Conservation (phyloP, 1,140 invertebrate genomes). For the Adoxophyes honmai region DNA sequence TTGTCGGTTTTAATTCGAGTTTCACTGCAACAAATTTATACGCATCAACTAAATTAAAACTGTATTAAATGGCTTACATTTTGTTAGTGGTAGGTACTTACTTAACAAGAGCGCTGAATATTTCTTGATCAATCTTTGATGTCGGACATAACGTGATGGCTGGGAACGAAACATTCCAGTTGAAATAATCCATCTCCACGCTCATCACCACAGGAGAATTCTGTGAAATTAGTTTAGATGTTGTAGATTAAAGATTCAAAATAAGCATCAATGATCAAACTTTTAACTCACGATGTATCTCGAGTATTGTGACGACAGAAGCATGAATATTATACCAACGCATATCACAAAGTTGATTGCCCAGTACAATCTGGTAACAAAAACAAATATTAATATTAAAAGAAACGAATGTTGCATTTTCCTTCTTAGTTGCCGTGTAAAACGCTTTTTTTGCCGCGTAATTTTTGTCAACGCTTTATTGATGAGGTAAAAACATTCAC, state of each 20-base stretch:
- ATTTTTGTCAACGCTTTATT: neutral
- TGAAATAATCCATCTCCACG: constrained; percentile 81
- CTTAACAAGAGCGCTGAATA: constrained; percentile 37
- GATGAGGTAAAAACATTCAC: constrained; percentile 29
- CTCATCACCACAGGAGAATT: constrained; percentile 80
- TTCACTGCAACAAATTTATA: constrained; percentile 27
- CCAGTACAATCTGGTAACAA: constrained; percentile 54
- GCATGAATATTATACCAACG: constrained; percentile 26
- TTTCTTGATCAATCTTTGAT: constrained; percentile 61
- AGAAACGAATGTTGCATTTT: no score
- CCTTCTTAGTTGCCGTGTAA: no score
- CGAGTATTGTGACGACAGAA: constrained; percentile 41
- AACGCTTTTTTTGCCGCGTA: no score
- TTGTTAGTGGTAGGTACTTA: constrained; percentile 26
- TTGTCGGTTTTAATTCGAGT: constrained; percentile 32
- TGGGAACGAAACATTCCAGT: constrained; percentile 82
- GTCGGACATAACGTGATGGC: constrained; percentile 78
- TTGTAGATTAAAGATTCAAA: neutral
- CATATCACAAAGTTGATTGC: constrained; percentile 31
- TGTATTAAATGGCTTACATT: neutral
- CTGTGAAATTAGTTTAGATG: constrained; percentile 26
- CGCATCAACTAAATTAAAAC: neutral
- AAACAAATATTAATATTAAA: neutral
- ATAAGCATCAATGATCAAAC: neutral
- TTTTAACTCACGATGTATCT: constrained; percentile 45